Evolutionary conservation across 2,113 vertebrate species (phyloP).

Genomic region (Perca flavescens): DNA sequence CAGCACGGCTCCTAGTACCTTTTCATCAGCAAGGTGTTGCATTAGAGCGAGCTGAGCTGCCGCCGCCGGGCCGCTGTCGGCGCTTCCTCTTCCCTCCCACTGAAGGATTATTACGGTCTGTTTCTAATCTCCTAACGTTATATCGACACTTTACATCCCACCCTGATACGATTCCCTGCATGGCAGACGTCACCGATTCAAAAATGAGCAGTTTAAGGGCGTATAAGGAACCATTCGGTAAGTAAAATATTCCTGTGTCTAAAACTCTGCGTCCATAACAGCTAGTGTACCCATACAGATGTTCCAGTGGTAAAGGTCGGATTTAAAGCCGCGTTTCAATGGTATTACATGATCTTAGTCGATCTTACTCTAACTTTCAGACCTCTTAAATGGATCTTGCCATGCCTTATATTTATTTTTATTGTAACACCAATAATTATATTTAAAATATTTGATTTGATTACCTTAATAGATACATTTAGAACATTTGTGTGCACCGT

Average conservation of each 20-base stretch:
- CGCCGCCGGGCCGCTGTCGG: slow-evolving; percentile 28
- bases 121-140: neutral
- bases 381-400: neutral
- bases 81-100: neutral
- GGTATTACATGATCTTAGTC: neutral
- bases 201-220: slow-evolving; percentile 79
- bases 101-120: neutral
- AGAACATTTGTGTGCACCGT: neutral
- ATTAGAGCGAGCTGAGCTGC: slow-evolving; percentile 34
- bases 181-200: slow-evolving; percentile 29
- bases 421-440: neutral
- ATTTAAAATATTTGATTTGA: neutral
- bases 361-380: neutral
- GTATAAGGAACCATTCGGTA: slow-evolving; percentile 76
- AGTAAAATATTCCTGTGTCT: slow-evolving; percentile 42
- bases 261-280: neutral
- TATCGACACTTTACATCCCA: no score
- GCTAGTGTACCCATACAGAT: neutral
- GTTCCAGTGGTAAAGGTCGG: neutral
- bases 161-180: neutral
- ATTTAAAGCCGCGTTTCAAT: neutral
- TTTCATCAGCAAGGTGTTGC: neutral
- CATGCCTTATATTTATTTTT: neutral
- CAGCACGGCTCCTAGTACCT: neutral
- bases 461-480: neutral